These are phyloP conservation scores for Gymnoscelis rufifasciata DNA, from an alignment of 2,888 invertebrate genomes.

Conservation along the genomic window DNA sequence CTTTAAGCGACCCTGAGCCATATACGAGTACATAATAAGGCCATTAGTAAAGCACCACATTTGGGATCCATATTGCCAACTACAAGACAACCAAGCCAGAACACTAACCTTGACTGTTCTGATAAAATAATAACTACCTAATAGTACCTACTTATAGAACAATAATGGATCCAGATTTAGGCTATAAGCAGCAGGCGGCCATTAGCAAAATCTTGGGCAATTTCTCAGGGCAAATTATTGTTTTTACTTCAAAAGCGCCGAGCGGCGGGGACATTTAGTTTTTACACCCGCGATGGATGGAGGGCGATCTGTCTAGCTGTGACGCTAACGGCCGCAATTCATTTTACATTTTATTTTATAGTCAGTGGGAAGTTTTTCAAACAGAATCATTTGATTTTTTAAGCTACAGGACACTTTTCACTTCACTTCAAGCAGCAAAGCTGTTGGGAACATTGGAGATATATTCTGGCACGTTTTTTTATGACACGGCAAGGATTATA, in stretches of 20 bases:
- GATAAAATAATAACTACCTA: neutral
- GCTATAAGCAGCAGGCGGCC: neutral
- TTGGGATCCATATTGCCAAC: too few species aligned
- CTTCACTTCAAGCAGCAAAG: too few species aligned
- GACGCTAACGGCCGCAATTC: slow-evolving; percentile 5
- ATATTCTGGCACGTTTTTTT: too few species aligned
- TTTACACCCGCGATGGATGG: slow-evolving; percentile 1
- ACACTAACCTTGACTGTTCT: neutral
- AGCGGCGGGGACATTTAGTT: slow-evolving; percentile 1
- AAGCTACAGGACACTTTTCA: too few species aligned
- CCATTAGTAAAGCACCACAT: too few species aligned
- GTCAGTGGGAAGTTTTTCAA: slow-evolving; percentile 4
- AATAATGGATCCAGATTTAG: neutral
- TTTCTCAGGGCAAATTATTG: slow-evolving; percentile 6
- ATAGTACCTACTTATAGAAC: too few species aligned
- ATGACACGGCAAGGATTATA: too few species aligned
- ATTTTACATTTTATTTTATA: slow-evolving; percentile 8
- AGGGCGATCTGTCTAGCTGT: slow-evolving; percentile 15
- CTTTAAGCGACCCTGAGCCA: too few species aligned
- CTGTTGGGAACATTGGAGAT: too few species aligned
- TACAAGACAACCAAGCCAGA: neutral
- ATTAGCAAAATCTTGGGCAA: neutral
- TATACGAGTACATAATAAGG: too few species aligned
- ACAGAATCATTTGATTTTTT: too few species aligned
- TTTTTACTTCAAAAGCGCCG: slow-evolving; percentile 1